phyloP scores from a whole-genome alignment of 2,888 invertebrate genomes.

The Ferdinandea cuprea region DNA sequence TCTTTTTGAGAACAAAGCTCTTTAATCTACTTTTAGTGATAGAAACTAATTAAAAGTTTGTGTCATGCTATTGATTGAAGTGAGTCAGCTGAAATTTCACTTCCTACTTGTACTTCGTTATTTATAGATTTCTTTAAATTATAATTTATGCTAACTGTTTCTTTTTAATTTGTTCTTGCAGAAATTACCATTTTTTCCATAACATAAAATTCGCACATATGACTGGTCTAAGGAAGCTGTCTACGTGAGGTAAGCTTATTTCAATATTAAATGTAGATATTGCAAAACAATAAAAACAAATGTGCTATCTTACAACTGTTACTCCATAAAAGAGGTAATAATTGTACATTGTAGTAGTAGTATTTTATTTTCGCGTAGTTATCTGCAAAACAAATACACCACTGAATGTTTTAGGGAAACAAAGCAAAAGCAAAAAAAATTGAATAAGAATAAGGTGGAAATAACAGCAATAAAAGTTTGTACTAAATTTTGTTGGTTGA shows the following conservation, averaged over 20 bases:
- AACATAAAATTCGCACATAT: slow-evolving; percentile 51
- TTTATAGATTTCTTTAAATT: not conserved
- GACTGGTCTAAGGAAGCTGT: slow-evolving; percentile 72
- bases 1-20: no score
- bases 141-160: not conserved
- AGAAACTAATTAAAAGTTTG: no score
- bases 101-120: not conserved
- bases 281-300: not conserved
- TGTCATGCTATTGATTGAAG: no score
- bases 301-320: not conserved
- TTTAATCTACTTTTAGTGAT: no score
- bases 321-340: slow-evolving; percentile 1
- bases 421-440: slow-evolving; percentile 11
- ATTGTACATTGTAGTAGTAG: not conserved
- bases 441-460: not conserved
- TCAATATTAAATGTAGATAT: not conserved
- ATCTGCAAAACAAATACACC: slow-evolving; percentile 22
- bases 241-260: slow-evolving; percentile 53
- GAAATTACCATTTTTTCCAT: slow-evolving; percentile 19
- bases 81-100: no score
- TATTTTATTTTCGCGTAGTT: slow-evolving; percentile 25
- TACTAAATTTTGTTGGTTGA: slow-evolving; percentile 25
- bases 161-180: slow-evolving; percentile 27
- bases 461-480: slow-evolving; percentile 29
- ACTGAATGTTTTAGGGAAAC: slow-evolving; percentile 12